These are phyloP conservation scores for Blastomussa wellsi DNA, from an alignment of 92 coral and sea anemone species.

Conservation along the genomic window DNA sequence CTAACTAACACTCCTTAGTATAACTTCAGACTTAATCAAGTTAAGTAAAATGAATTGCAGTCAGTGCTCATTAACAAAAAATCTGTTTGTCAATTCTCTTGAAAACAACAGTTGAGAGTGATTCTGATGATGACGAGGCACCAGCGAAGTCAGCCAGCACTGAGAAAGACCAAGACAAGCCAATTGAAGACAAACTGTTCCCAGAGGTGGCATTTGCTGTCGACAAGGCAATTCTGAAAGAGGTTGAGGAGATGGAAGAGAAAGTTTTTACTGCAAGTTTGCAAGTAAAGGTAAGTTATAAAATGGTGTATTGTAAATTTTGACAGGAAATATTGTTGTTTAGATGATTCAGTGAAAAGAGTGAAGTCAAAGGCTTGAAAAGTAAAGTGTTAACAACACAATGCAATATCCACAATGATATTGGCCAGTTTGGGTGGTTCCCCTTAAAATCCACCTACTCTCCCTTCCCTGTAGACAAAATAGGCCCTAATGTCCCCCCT, in stretches of 20 bases:
- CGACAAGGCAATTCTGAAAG: slow-evolving; percentile 79
- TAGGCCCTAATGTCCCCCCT: too few species aligned
- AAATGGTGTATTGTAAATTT: neutral
- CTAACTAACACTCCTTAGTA: too few species aligned
- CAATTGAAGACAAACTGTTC: slow-evolving; percentile 65
- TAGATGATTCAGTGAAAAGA: too few species aligned
- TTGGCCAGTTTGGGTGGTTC: too few species aligned
- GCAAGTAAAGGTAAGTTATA: slow-evolving; percentile 87
- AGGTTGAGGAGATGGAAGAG: slow-evolving; percentile 96
- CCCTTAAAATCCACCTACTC: too few species aligned
- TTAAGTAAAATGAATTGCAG: neutral
- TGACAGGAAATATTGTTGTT: neutral
- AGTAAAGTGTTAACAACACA: too few species aligned
- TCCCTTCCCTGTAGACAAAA: too few species aligned
- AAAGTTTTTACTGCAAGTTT: slow-evolving; percentile 96
- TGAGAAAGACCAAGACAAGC: slow-evolving; percentile 11
- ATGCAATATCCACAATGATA: too few species aligned
- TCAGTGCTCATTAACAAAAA: neutral
- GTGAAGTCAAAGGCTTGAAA: too few species aligned
- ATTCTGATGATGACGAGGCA: slow-evolving; percentile 65
- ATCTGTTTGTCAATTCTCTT: neutral
- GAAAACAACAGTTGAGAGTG: slow-evolving; percentile 28
- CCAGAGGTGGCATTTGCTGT: slow-evolving; percentile 93
- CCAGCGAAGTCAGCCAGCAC: slow-evolving; percentile 50
- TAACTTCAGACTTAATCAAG: too few species aligned